phyloP scores from a whole-genome alignment of 35 echinoderm and acorn worm genomes.

The Holothuria glaberrima region DNA sequence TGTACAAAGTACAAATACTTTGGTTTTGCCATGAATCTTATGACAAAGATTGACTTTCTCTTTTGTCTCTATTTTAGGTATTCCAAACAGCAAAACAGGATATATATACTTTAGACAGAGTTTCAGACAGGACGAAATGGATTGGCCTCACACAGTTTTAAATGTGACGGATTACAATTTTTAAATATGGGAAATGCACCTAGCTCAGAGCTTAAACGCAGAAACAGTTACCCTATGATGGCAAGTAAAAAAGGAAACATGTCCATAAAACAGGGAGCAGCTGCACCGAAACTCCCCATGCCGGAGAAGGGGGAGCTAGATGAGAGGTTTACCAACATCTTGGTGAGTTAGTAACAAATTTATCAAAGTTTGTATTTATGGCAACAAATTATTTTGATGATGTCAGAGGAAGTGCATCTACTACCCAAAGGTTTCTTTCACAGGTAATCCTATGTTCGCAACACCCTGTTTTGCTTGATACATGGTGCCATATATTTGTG shows the following conservation, averaged over 20 bases:
- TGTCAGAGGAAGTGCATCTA: too few relatives aligned
- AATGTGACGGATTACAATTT: not conserved
- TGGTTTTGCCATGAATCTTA: too few relatives aligned
- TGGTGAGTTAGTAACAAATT: constrained; percentile 29
- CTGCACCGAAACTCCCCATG: constrained; percentile 33
- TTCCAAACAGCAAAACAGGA: constrained; percentile 32
- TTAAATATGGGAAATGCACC: constrained; percentile 53
- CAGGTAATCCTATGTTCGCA: too few relatives aligned
- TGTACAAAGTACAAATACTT: too few relatives aligned
- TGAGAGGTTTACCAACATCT: constrained; percentile 50
- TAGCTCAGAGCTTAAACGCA: constrained; percentile 31
- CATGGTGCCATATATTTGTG: too few relatives aligned
- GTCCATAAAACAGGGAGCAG: constrained; percentile 37
- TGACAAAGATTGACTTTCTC: not conserved
- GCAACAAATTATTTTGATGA: too few relatives aligned
- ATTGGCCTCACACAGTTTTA: constrained; percentile 18
- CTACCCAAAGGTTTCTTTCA: too few relatives aligned
- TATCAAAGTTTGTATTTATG: too few relatives aligned
- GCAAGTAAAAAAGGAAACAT: constrained; percentile 36
- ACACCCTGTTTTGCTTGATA: too few relatives aligned
- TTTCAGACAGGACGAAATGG: constrained; percentile 9
- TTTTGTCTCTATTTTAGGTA: not conserved
- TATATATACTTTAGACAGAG: constrained; percentile 37
- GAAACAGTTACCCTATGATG: constrained; percentile 62
- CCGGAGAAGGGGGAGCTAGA: constrained; percentile 49